Evolutionary conservation across 2,113 vertebrate genomes (phyloP), one percentile per base, ranked within the genome.

Genomic region (Coregonus clupeaformis): DNA sequence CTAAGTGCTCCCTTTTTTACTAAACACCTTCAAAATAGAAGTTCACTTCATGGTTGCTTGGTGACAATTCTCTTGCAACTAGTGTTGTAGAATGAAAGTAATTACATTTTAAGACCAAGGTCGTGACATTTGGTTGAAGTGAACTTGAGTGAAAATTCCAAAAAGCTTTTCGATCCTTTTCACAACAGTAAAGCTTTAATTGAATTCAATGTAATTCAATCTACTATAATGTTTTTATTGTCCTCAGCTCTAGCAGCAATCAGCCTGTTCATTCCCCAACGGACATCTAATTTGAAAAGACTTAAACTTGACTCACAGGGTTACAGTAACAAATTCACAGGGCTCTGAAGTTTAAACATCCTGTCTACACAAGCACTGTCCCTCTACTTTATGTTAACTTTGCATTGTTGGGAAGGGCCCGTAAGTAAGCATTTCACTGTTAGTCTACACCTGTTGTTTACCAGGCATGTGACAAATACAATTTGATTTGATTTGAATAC

Each of bases 111-210:
- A 32, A 32, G 32, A 5, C 30, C 30, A 30, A 30, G 30, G 30
- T 30, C 30, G 4, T 30, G 30, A 30, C 30, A 5, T 30, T 30
- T 30, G 30, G 30, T 30, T 30, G 30, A 32, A 29, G 29, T 29
- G 29, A 29, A 29, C 29, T 29, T 29, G 27, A 27, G 27, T 27
- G 27, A 27, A 27, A 27, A 27, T 27, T 27, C 27, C 2, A 27
- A 27, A 27, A 79, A 86, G 77, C 84, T 78, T 75, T 76, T 32
- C 77, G 68, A 67, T 80, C 83, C 80, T 84, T 85, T 84, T 89
- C 83, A 88, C 79, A 86, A 87, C 88, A 88, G 32, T 73, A 81
- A 78, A 80, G 72, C 83, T 84, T 72, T 81, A 81, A 87, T 89
- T 87, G 73, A 80, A 88, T 83, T 80, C 62, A 76, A 73, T 65